Evolutionary conservation across 2,113 vertebrate species (phyloP), one percentile per base, ranked within the genome.

Genomic region (Corythaeola cristata): DNA sequence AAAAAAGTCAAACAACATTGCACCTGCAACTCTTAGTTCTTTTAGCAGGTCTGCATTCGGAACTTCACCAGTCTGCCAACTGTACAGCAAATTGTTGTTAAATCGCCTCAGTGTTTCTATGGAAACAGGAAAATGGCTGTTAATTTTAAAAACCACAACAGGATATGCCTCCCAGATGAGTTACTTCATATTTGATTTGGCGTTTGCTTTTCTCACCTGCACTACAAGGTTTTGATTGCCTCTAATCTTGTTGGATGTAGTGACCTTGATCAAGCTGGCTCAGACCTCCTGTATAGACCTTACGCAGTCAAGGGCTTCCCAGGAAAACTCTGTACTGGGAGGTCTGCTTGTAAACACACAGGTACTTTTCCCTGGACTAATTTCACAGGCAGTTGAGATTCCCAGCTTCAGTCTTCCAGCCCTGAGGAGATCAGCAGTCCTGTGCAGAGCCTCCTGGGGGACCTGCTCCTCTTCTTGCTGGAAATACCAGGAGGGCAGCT

Each of bases 41-140:
- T 63, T n/a, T 19, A 58, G 67, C 62, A 11, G 32, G 58, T 76
- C 81, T 88, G 41, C 56, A 50, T 64, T 93, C 72, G 82, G 67
- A 93, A 44, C 67, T 85, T 66, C 56, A 72, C 35, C 39, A 63
- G 72, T 47, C 93, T 96, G 87, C 73, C 12, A 21, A 53, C 64
- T 68, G 56, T 66, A 85, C 55, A 94, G 93, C 58, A 88, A 86
- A 85, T 26, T 79, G 76, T 92, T 90, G 74, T 74, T 67, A 85
- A 72, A 52, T 55, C 3, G 8, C 41, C 49, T 85, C 58, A 22
- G 33, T 35, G 82, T 94, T 94, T 76, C 93, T 89, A 94, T 78
- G 86, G 94, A 67, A 97, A 89, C 91, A 74, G 41, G 69, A 93
- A 96, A 84, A 90, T 74, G 24, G 67, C 71, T 81, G 79, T 68